Conservation (phyloP, 2,113 vertebrate genomes). For the Loxodonta africana region DNA sequence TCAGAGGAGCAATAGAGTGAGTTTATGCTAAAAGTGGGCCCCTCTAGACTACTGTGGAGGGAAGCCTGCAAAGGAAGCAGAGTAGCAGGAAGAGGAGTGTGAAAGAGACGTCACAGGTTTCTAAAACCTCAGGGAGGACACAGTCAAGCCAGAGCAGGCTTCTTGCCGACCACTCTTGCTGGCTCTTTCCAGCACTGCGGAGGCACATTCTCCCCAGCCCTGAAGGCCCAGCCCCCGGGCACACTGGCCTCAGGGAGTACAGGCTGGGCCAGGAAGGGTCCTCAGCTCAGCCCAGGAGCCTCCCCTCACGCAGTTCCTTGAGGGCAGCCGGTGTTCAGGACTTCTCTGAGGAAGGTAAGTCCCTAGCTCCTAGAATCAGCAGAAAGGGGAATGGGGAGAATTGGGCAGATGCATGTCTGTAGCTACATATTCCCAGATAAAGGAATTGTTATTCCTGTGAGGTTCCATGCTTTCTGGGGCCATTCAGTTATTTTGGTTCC, state of each 20-base stretch:
- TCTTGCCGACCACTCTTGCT: background rate
- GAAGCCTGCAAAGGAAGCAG: background rate
- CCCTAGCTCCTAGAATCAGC: background rate
- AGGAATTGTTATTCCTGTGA: background rate
- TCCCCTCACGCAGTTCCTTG: background rate
- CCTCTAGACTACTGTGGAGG: background rate
- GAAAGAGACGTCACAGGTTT: background rate
- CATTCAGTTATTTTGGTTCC: background rate
- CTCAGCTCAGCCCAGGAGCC: background rate
- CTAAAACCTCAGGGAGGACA: background rate
- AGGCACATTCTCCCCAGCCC: slow-evolving; percentile 71
- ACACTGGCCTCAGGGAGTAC: background rate
- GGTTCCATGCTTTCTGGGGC: background rate
- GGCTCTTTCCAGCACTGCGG: slow-evolving; percentile 66
- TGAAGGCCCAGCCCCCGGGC: background rate
- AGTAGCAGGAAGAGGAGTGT: background rate
- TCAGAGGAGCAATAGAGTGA: background rate
- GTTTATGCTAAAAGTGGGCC: background rate
- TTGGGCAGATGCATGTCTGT: background rate
- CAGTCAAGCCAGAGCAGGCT: background rate
- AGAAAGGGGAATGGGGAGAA: background rate
- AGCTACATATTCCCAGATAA: background rate
- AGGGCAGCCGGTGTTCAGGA: background rate
- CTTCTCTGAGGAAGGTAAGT: slow-evolving; percentile 70
- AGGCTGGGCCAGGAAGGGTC: slow-evolving; percentile 38